Percentiles rank a stretch among this genome's conserved stretches.
Conservation (phyloP, 2,888 invertebrate species). For the Isotomurus palustris region DNA sequence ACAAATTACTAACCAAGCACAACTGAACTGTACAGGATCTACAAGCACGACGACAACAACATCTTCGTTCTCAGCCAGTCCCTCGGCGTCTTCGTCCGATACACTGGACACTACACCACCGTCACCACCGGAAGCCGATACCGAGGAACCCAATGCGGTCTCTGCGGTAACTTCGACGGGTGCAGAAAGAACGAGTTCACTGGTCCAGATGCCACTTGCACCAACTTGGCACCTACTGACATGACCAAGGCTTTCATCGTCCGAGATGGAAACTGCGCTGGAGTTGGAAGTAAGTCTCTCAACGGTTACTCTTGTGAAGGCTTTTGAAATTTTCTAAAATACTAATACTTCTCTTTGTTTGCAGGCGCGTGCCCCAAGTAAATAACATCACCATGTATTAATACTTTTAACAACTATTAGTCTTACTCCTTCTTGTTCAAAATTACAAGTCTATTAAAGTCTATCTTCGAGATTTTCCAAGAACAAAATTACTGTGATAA, state of each 20-base stretch:
- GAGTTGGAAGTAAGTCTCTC: constrained; percentile 27
- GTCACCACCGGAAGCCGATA: constrained; percentile 43
- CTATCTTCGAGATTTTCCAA: no score
- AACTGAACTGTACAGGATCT: constrained; percentile 30
- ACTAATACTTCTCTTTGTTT: neutral
- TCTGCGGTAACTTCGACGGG: constrained; percentile 46
- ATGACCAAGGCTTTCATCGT: constrained; percentile 46
- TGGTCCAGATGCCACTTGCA: constrained; percentile 40
- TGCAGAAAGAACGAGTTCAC: constrained; percentile 40
- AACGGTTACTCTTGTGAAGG: neutral
- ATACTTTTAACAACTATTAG: neutral
- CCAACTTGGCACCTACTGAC: constrained; percentile 35
- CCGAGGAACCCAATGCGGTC: constrained; percentile 43
- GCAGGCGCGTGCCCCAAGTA: constrained; percentile 5
- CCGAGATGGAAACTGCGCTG: constrained; percentile 41
- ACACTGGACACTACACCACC: constrained; percentile 44
- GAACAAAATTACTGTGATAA: no score
- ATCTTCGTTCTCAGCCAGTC: constrained; percentile 38
- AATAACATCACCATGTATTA: constrained; percentile 2
- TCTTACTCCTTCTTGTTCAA: no score
- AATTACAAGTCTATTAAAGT: no score
- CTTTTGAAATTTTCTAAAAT: neutral
- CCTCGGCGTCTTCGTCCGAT: constrained; percentile 40
- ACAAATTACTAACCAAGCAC: neutral
- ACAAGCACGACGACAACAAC: constrained; percentile 42